phyloP scores from a whole-genome alignment of 1,140 invertebrate species.

The Bicyclus anynana region DNA sequence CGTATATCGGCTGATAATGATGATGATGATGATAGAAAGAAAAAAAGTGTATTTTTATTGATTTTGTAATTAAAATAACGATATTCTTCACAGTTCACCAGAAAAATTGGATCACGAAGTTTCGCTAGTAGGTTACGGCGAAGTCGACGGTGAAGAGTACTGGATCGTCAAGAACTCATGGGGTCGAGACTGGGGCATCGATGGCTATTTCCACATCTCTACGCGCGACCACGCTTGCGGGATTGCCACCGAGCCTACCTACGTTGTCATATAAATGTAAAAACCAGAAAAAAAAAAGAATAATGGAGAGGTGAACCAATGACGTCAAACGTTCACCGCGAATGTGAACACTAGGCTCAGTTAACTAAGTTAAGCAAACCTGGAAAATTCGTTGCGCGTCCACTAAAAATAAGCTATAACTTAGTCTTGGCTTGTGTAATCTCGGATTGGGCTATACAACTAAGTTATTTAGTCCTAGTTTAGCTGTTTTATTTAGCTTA shows the following conservation, averaged over 20 bases:
- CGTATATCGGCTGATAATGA: too few species aligned
- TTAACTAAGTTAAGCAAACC: too few species aligned
- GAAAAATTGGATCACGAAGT: slow-evolving; percentile 76
- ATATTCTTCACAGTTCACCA: slow-evolving; percentile 24
- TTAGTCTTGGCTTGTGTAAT: too few species aligned
- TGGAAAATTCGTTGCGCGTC: too few species aligned
- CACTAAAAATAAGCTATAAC: too few species aligned
- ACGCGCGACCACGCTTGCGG: slow-evolving; percentile 88
- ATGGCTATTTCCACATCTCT: slow-evolving; percentile 89
- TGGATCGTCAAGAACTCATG: slow-evolving; percentile 91
- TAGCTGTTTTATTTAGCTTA: too few species aligned
- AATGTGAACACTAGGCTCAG: too few species aligned
- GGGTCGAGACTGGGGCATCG: slow-evolving; percentile 83
- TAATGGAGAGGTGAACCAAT: neutral
- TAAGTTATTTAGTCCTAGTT: too few species aligned
- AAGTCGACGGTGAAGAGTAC: slow-evolving; percentile 78
- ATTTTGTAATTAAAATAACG: neutral
- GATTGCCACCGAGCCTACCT: slow-evolving; percentile 76
- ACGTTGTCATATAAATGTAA: slow-evolving; percentile 49
- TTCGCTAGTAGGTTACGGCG: slow-evolving; percentile 80
- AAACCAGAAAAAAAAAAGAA: neutral
- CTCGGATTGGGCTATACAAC: too few species aligned
- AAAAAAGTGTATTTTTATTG: too few species aligned
- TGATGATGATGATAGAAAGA: too few species aligned
- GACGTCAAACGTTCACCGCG: neutral